These are phyloP conservation scores for Polypedilum vanderplanki DNA, from an alignment of 1,140 invertebrate genomes.

Conservation along the genomic window DNA sequence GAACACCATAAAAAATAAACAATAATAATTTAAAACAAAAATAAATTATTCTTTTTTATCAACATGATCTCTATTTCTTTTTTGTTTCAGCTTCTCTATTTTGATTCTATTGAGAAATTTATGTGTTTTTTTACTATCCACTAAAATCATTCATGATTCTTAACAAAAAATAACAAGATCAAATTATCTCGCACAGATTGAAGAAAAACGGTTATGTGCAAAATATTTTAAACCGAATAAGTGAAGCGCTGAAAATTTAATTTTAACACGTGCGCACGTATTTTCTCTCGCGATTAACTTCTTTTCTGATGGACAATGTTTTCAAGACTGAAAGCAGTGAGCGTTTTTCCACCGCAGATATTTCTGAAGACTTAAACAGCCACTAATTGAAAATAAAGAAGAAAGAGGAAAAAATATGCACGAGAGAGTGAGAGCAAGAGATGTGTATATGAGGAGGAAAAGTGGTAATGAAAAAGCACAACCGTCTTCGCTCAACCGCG, in stretches of 20 bases:
- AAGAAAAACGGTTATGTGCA: neutral
- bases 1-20: too few species aligned
- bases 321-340: constrained; percentile 1
- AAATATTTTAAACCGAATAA: constrained; percentile 10
- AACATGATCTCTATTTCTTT: too few species aligned
- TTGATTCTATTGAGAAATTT: too few species aligned
- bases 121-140: too few species aligned
- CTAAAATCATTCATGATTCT: too few species aligned
- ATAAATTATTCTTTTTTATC: too few species aligned
- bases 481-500: neutral
- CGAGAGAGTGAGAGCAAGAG: neutral
- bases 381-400: neutral
- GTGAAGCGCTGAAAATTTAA: neutral
- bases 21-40: too few species aligned
- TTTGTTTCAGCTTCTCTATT: too few species aligned
- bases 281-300: neutral
- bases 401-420: neutral
- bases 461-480: neutral
- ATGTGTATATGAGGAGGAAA: neutral
- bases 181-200: too few species aligned
- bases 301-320: constrained; percentile 2
- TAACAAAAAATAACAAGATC: too few species aligned
- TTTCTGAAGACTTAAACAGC: too few species aligned
- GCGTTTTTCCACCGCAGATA: too few species aligned
- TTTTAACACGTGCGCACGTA: neutral